These are phyloP conservation scores for Actenoides hombroni DNA, from an alignment of 2,113 vertebrate species.

Conservation along the genomic window DNA sequence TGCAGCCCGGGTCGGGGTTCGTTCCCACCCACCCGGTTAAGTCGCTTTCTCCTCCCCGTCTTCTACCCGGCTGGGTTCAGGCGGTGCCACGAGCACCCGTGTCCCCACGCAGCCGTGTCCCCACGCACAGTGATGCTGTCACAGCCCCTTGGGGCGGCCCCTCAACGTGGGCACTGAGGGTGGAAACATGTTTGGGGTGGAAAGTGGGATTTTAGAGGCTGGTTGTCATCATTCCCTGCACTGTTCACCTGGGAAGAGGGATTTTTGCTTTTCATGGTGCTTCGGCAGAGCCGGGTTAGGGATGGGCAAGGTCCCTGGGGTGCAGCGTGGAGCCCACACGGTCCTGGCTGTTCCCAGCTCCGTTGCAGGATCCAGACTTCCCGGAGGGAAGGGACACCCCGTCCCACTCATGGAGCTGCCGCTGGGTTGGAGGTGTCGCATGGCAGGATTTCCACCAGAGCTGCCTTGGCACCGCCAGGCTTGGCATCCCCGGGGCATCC, in stretches of 20 bases:
- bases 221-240: fast-evolving
- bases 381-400: neutral
- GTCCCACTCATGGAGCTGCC: neutral
- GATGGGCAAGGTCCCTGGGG: too few species aligned
- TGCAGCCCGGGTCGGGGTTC: neutral
- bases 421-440: neutral
- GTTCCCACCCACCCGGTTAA: neutral
- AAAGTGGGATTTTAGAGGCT: neutral
- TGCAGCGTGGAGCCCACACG: fast-evolving
- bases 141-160: neutral
- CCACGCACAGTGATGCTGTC: neutral
- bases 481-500: neutral
- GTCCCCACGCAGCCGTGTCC: neutral
- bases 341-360: neutral
- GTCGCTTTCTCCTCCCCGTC: neutral
- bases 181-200: neutral
- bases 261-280: neutral
- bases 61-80: neutral
- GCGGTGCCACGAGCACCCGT: neutral
- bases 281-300: neutral
- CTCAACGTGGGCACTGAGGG: neutral
- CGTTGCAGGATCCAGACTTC: neutral
- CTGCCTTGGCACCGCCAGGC: neutral
- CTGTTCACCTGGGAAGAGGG: neutral
- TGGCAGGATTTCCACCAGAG: neutral